Conservation (phyloP, 2,888 invertebrate species). For the Leptinotarsa juncta region DNA sequence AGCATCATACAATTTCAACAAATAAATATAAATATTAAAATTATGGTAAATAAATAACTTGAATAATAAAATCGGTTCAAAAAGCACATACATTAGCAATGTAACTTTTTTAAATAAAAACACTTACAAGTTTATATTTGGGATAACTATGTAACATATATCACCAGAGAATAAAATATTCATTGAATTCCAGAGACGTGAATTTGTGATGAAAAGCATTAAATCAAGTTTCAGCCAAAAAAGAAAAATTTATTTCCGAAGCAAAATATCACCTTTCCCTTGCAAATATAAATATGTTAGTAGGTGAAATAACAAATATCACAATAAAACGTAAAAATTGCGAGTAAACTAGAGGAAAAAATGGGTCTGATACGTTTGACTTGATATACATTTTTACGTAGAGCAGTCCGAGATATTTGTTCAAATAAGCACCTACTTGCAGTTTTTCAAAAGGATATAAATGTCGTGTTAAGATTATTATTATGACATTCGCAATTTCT, state of each 20-base stretch:
- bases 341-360: not conserved
- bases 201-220: too few species aligned
- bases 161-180: not conserved
- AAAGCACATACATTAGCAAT: slow-evolving; percentile 7
- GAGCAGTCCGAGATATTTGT: too few species aligned
- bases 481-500: too few species aligned
- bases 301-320: not conserved
- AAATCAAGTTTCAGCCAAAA: too few species aligned
- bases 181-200: not conserved
- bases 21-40: not conserved
- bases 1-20: not conserved
- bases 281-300: not conserved
- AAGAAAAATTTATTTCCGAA: too few species aligned
- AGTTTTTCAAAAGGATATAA: too few species aligned
- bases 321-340: not conserved
- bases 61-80: not conserved
- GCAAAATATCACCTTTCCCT: too few species aligned
- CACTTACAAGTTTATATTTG: not conserved
- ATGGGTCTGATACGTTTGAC: not conserved
- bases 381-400: too few species aligned
- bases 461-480: too few species aligned
- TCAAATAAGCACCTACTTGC: too few species aligned
- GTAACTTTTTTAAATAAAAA: not conserved
- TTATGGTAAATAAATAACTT: not conserved
- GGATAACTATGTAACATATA: too few species aligned